Evolutionary conservation across 2,113 vertebrate genomes (phyloP).

Genomic region (Megaleporinus macrocephalus): DNA sequence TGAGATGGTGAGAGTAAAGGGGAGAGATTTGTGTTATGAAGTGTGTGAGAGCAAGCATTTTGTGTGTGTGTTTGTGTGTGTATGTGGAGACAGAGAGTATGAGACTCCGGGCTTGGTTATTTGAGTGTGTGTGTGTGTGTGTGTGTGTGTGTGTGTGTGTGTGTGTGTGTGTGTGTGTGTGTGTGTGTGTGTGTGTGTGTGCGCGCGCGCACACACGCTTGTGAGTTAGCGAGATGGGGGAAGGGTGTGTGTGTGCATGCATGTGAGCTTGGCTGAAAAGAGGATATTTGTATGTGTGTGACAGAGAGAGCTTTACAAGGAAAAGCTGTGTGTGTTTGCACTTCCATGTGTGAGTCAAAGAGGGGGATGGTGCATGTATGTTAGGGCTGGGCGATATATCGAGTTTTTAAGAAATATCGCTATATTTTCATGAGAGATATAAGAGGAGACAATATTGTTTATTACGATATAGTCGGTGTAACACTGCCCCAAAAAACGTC

Average conservation of each 20-base stretch:
- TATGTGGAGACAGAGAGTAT: constrained; percentile 29
- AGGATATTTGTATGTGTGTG: constrained; percentile 17
- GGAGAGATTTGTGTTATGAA: constrained; percentile 25
- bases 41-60: constrained; percentile 33
- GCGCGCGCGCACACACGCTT: no score
- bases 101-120: constrained; percentile 49
- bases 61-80: constrained; percentile 22
- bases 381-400: no score
- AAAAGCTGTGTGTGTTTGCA: constrained; percentile 34
- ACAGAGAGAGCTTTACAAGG: constrained; percentile 21
- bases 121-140: constrained; percentile 33
- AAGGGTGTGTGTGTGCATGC: constrained; percentile 47
- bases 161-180: constrained; percentile 41
- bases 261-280: constrained; percentile 35
- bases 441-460: no score
- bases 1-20: not conserved
- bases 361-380: constrained; percentile 35
- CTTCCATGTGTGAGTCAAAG: constrained; percentile 11
- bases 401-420: no score
- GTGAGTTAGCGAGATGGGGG: no score
- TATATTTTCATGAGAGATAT: no score
- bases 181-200: constrained; percentile 25
- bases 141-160: constrained; percentile 47
- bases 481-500: no score
- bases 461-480: no score